Percentiles rank a stretch among this genome's conserved stretches.
phyloP scores from a whole-genome alignment of 2,797 vertebrate genomes.

The Eremophila alpestris region DNA sequence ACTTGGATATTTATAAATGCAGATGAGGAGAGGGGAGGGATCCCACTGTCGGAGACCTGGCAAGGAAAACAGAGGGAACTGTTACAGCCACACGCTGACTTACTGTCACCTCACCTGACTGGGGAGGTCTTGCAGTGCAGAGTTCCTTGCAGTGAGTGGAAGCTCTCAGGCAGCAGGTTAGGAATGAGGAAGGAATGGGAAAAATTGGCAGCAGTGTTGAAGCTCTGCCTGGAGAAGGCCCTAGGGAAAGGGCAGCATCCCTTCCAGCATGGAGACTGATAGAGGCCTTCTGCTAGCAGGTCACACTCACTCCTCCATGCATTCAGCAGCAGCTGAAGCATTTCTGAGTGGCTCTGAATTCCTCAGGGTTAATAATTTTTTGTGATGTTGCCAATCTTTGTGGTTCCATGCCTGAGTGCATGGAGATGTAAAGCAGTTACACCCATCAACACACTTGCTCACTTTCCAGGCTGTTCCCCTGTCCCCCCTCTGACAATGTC shows the following conservation, averaged over 20 bases:
- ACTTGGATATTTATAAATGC: conserved; percentile 87
- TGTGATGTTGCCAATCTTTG: background rate
- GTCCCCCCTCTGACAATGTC: background rate
- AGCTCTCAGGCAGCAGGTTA: background rate
- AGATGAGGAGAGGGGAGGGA: conserved; percentile 91
- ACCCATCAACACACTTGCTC: background rate
- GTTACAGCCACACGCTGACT: background rate
- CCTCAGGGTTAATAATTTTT: background rate
- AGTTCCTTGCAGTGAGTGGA: background rate
- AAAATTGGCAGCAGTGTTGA: background rate
- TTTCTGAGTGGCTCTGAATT: background rate
- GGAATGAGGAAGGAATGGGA: background rate
- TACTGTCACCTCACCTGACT: background rate
- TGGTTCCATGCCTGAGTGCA: accelerated
- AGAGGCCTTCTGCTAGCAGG: background rate
- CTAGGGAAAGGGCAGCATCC: background rate
- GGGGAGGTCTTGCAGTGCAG: background rate
- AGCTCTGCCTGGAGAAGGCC: background rate
- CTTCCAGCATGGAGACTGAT: background rate
- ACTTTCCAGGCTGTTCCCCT: background rate
- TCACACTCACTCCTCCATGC: accelerated
- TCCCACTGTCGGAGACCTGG: conserved; percentile 91
- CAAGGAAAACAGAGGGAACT: background rate
- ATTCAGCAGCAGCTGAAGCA: background rate
- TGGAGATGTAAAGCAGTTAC: background rate